Conservation (phyloP, 1,140 invertebrate species). For the Matsumurasca onukii region DNA sequence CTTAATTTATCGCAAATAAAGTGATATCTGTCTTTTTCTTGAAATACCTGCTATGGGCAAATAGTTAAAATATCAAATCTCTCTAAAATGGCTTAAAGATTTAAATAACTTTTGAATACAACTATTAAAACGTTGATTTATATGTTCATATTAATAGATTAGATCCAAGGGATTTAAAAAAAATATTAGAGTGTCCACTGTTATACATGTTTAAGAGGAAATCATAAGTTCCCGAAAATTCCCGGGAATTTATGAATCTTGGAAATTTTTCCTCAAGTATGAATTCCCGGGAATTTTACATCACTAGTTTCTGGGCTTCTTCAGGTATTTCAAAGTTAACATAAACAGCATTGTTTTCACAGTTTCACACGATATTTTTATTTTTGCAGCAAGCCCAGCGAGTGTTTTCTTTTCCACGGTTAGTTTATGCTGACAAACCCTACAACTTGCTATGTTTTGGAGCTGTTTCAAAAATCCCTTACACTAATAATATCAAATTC, state of each 20-base stretch:
- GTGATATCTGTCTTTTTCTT: neutral
- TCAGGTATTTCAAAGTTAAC: neutral
- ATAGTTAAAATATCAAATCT: neutral
- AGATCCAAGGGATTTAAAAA: neutral
- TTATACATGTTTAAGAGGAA: neutral
- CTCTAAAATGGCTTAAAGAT: neutral
- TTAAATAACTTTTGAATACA: neutral
- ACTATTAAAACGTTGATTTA: neutral
- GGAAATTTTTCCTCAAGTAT: neutral
- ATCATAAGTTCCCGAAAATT: neutral
- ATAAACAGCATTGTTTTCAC: neutral
- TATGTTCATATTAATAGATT: slow-evolving; percentile 3
- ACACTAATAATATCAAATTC: neutral
- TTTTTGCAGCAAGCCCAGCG: neutral
- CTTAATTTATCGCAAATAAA: neutral
- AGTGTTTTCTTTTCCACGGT: neutral
- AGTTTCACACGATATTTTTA: neutral
- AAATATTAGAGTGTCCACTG: neutral
- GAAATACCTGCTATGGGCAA: neutral
- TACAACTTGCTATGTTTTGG: neutral
- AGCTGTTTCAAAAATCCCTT: neutral
- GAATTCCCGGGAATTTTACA: neutral
- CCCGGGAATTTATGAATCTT: slow-evolving; percentile 4
- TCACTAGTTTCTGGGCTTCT: neutral
- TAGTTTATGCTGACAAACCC: neutral